These are phyloP conservation scores for Dinomys branickii DNA, from an alignment of 2,113 vertebrate species.

Conservation along the genomic window DNA sequence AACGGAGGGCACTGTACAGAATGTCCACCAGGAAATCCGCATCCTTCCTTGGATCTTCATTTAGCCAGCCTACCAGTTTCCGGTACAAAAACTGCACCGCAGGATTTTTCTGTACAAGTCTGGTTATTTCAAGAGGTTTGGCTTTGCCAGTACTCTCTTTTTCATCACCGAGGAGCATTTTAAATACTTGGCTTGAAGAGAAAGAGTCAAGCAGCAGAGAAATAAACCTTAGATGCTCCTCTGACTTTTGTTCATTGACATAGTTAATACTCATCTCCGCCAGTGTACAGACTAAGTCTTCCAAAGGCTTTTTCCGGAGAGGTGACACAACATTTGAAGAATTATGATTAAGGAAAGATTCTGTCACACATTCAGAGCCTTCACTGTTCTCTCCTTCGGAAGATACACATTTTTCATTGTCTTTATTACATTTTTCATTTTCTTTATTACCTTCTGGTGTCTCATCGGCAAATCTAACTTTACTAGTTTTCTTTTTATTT, in stretches of 20 bases:
- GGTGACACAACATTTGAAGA: constrained; percentile 50
- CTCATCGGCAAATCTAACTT: constrained; percentile 89
- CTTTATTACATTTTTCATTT: constrained; percentile 60
- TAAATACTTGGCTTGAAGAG: constrained; percentile 91
- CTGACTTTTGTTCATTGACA: constrained; percentile 90
- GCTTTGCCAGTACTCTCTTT: constrained; percentile 53
- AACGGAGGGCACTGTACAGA: constrained; percentile 93
- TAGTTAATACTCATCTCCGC: constrained; percentile 92
- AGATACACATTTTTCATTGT: constrained; percentile 58
- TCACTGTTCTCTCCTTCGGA: constrained; percentile 67
- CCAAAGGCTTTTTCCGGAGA: constrained; percentile 87
- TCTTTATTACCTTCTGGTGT: constrained; percentile 72
- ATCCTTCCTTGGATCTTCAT: constrained; percentile 88
- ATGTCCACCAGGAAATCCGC: constrained; percentile 93
- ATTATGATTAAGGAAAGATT: not conserved
- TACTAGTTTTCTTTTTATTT: constrained; percentile 87
- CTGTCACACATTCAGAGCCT: constrained; percentile 67
- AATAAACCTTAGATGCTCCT: constrained; percentile 93
- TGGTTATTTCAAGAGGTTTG: constrained; percentile 66
- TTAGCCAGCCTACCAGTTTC: constrained; percentile 92
- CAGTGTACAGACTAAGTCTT: constrained; percentile 93
- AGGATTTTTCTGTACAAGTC: constrained; percentile 83
- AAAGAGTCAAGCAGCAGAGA: constrained; percentile 91
- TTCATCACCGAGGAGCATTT: constrained; percentile 88
- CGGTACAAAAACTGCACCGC: constrained; percentile 91